A percentile compares a stretch with the other conserved stretches of the same genome.
These are phyloP conservation scores for Triops longicaudatus DNA, from an alignment of 1,140 invertebrate genomes.

Conservation along the genomic window DNA sequence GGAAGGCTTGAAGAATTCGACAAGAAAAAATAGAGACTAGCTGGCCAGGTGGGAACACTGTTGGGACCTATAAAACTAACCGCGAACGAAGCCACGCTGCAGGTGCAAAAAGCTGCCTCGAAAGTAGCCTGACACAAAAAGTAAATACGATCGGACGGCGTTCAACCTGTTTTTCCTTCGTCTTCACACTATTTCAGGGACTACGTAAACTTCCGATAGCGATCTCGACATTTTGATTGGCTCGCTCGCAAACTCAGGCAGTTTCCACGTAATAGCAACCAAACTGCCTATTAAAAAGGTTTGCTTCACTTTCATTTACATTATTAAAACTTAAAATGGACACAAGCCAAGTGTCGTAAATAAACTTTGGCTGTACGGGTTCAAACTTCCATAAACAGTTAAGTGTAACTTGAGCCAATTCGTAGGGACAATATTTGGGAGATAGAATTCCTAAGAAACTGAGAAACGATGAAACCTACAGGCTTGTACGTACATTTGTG, in stretches of 20 bases:
- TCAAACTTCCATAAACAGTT: too few species aligned
- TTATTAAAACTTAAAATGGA: too few species aligned
- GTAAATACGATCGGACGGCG: background rate
- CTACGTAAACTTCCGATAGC: background rate
- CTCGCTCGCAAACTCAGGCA: background rate
- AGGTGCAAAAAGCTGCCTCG: slow-evolving; percentile 14
- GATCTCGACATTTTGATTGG: background rate
- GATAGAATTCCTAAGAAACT: too few species aligned
- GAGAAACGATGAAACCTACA: too few species aligned
- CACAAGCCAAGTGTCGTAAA: too few species aligned
- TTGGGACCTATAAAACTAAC: background rate
- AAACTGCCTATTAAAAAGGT: background rate
- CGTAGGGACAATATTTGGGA: too few species aligned
- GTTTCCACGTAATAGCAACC: background rate
- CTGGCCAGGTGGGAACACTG: background rate
- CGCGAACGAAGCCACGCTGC: background rate
- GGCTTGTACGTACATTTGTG: too few species aligned
- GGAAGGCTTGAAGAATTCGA: background rate
- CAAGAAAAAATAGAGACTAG: background rate
- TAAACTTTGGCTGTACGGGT: too few species aligned
- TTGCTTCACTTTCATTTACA: background rate
- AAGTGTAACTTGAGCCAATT: too few species aligned
- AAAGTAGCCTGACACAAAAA: slow-evolving; percentile 8
- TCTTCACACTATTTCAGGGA: background rate
- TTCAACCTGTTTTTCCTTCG: background rate